Conservation (phyloP, 2,113 vertebrate species). For the Chauna torquata region DNA sequence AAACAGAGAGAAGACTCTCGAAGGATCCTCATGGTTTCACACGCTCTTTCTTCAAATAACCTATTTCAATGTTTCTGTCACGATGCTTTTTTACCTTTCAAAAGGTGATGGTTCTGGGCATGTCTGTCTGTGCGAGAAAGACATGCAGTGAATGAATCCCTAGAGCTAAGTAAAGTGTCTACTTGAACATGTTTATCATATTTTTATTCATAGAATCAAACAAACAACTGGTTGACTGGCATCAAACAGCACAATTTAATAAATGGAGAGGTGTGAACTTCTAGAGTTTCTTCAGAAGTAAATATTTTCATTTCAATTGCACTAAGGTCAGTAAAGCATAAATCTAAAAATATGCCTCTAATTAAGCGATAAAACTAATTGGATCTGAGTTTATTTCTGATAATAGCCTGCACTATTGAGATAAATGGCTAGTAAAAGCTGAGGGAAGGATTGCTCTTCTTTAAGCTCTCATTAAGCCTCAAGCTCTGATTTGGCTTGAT, state of each 20-base stretch:
- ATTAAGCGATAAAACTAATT: slow-evolving; percentile 62
- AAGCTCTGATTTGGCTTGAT: neutral
- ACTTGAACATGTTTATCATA: neutral
- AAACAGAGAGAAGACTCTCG: neutral
- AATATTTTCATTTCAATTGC: slow-evolving; percentile 38
- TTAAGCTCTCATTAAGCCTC: neutral
- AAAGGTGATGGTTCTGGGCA: rapidly evolving
- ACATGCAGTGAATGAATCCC: neutral
- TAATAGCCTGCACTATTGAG: slow-evolving; percentile 44
- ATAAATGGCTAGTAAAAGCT: slow-evolving; percentile 45
- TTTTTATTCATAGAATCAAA: neutral
- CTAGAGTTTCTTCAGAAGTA: neutral
- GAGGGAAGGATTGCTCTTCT: slow-evolving; percentile 5
- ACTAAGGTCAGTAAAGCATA: slow-evolving; percentile 26
- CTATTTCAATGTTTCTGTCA: neutral
- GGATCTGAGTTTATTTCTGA: slow-evolving; percentile 63
- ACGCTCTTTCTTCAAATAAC: neutral
- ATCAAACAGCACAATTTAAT: neutral
- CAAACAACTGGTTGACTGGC: neutral
- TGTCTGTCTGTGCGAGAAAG: neutral
- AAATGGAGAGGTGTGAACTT: neutral
- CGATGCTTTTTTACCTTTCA: neutral
- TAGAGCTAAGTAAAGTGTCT: neutral
- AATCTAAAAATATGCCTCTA: slow-evolving; percentile 52
- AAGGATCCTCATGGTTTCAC: neutral